These are phyloP conservation scores for Triops cancriformis DNA, from an alignment of 1,140 invertebrate genomes.

Conservation along the genomic window DNA sequence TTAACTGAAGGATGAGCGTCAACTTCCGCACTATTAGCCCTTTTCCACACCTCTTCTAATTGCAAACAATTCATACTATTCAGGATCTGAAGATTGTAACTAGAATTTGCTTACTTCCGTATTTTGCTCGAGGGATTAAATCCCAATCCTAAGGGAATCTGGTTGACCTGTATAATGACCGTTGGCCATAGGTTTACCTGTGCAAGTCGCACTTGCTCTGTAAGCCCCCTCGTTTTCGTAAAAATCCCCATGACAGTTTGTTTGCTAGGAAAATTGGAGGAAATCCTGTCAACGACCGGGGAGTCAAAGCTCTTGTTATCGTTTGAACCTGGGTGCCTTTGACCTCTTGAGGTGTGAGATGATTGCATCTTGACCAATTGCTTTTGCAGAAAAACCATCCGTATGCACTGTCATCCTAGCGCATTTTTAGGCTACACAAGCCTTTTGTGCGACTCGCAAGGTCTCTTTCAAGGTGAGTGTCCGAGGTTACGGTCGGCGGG, in stretches of 20 bases:
- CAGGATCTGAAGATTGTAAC: too few species aligned
- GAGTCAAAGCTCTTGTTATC: background rate
- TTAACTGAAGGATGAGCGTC: too few species aligned
- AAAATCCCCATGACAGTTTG: background rate
- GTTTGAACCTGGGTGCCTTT: background rate
- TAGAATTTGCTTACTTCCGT: too few species aligned
- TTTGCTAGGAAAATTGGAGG: background rate
- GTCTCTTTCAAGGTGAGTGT: background rate
- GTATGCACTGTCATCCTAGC: background rate
- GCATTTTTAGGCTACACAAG: background rate
- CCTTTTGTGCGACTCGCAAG: background rate
- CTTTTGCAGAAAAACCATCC: background rate
- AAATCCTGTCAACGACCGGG: background rate
- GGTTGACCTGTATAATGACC: too few species aligned
- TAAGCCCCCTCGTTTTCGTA: too few species aligned
- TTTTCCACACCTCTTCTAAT: too few species aligned
- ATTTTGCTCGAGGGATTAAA: too few species aligned
- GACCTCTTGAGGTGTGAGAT: background rate
- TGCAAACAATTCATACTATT: too few species aligned
- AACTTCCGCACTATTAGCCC: too few species aligned
- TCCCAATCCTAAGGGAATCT: too few species aligned
- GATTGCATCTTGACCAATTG: background rate
- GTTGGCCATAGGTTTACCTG: too few species aligned
- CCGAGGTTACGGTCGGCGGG: background rate
- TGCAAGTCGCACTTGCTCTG: too few species aligned